Evolutionary conservation across 2,113 vertebrate species (phyloP).

Genomic region (Proterorhinus semilunaris): DNA sequence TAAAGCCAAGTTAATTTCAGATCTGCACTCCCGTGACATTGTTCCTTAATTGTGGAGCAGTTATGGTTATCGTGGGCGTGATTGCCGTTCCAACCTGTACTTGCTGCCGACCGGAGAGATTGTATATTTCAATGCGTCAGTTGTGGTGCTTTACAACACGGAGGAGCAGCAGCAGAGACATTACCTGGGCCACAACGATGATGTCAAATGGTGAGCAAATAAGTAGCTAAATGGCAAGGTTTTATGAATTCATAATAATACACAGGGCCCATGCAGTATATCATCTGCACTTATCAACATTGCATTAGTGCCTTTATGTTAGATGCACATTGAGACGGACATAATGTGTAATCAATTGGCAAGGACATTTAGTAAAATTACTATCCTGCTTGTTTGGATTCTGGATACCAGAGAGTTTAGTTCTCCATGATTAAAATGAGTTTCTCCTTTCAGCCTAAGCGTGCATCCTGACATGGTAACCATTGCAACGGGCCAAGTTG

Average conservation of each 20-base stretch:
- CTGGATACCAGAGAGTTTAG: background rate
- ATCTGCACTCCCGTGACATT: background rate
- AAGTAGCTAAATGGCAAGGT: background rate
- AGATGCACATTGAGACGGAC: background rate
- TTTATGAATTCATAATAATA: background rate
- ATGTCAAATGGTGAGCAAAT: conserved; percentile 86
- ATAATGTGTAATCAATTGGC: background rate
- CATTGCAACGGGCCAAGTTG: conserved; percentile 90
- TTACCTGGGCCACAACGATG: conserved; percentile 90
- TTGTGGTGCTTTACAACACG: conserved; percentile 87
- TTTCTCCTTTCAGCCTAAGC: conserved; percentile 76
- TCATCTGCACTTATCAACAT: background rate
- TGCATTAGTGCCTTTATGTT: background rate
- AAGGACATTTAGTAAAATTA: background rate
- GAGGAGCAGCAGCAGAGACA: conserved; percentile 89
- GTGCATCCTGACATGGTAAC: conserved; percentile 94
- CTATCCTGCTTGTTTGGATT: background rate
- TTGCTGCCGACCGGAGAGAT: conserved; percentile 91
- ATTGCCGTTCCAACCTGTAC: conserved; percentile 88
- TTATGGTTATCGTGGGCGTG: conserved; percentile 88
- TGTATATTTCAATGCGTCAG: conserved; percentile 88
- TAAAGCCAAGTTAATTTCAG: background rate
- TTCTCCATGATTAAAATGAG: background rate
- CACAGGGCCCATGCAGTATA: background rate
- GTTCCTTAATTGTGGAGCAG: conserved; percentile 67